These are phyloP conservation scores for Anableps anableps DNA, from an alignment of 2,797 vertebrate species.

Conservation along the genomic window DNA sequence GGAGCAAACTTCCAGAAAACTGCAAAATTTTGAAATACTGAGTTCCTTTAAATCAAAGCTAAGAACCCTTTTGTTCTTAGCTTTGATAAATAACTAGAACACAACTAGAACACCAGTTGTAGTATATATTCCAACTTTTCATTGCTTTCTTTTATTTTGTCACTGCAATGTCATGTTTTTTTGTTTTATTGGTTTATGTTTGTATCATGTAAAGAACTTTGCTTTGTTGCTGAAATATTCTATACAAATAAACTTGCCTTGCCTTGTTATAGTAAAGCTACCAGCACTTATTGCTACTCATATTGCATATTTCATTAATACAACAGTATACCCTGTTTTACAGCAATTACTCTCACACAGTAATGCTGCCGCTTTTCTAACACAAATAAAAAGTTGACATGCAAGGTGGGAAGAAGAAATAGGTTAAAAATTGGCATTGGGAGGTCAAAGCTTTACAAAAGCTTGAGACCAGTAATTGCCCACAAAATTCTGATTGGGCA, in stretches of 20 bases:
- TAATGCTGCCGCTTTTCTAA: background rate
- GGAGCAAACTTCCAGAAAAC: background rate
- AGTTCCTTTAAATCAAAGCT: background rate
- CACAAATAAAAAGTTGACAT: too few species aligned
- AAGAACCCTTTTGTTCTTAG: background rate
- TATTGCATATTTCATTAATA: too few species aligned
- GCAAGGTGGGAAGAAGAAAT: background rate
- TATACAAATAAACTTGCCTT: too few species aligned
- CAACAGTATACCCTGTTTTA: too few species aligned
- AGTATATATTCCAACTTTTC: background rate
- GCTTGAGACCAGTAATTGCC: too few species aligned
- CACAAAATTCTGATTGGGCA: too few species aligned
- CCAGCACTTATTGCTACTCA: background rate
- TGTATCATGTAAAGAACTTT: background rate
- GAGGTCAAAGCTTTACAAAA: background rate
- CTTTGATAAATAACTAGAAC: background rate
- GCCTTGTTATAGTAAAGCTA: background rate
- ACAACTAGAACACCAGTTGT: background rate
- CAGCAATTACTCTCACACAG: background rate
- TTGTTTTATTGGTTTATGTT: too few species aligned
- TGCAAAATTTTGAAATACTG: background rate
- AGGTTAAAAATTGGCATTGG: background rate
- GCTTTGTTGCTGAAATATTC: background rate
- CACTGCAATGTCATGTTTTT: background rate
- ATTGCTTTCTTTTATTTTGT: background rate